Base-by-base conservation (phyloP, 2,888 invertebrate species). In the Quadroppia sp. region DNA sequence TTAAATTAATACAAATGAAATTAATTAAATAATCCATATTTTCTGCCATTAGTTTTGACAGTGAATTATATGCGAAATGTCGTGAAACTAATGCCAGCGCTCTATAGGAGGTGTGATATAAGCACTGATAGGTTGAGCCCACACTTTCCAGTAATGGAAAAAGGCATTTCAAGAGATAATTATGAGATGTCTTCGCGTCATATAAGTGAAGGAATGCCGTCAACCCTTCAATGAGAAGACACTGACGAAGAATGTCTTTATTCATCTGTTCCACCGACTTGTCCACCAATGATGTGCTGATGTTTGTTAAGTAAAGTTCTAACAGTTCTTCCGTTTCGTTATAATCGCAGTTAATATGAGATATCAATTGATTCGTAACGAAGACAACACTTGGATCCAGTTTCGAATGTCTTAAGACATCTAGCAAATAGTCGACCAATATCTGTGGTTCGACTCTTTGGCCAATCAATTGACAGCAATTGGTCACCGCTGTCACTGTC, bases 11-110 rank as follows among this genome's bases (percentile, higher is more conserved):
- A 74, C 36, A 64, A 28, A 74, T 36, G 1, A 25, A 48, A 56
- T 74, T 40, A 13, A 74, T 36, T 13, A 74, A 20, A 59, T 74
- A 74, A 59, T 74, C 74, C 23, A 70, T 59, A 30, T 74, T 74
- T 4, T 32, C 20, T 11, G 28, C 13, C 15, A 74, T 71, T n/a
- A 73, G 40, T 42, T 67, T 30, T 42, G 42, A 42, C 15, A 72
- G 40, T 15, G 61, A 72, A 20, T 59, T 59, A 61, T 72, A 72
- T 4, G 15, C 25, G 23, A 72, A 72, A 40, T 40, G 32, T 20
- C 7, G 11, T 1, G 72, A 23, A 0, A 72, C 64, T 64, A 36
- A 17, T 36, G 32, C 17, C 36, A 64, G 20, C 13, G 64, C 20
- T 28, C 17, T 20, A 17, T 64, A 36, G 2, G 64, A 64, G 1